Evolutionary conservation across 2,888 invertebrate species (phyloP), one percentile per base, ranked within the genome.

Genomic region (Rhagophthalmus giganteus): DNA sequence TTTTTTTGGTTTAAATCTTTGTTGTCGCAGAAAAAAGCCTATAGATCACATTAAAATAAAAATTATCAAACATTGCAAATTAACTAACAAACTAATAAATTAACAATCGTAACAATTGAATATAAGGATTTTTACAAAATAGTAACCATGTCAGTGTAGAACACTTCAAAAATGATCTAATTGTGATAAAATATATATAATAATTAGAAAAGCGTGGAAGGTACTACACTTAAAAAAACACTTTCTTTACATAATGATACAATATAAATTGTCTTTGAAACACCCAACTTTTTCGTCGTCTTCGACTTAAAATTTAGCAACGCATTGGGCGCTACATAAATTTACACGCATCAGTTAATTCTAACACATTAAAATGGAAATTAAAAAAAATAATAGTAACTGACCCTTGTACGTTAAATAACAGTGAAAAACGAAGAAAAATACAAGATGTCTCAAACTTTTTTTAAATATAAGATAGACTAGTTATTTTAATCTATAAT

Each of bases 401-500:
- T 7, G 20, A 20, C 3, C 7, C 3, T 20, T 5, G 7, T 5
- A 20, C 20, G 20, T 20, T 16, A 31, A 31, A 6, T 32, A 41
- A 7, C 15, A 20, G 9, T 9, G 13, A 1, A 12, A 31, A 4
- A 27, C 7, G n/a, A 27, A n/a, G 31, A 32, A 14, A 25, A 35
- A 39, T 37, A 39, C 20, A 31, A 15, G 50, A 41, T 46, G 49
- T 45, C 49, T 39, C 44, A 42, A 42, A 48, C n/a, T 30, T 28
- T 14, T 28, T 28, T 12, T 35, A 32, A 32, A 15, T 45, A 38
- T 39, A 28, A 27, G 26, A 51, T 12, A 34, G 58, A 63, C 66
- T 75, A 67, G 59, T 47, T 38, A 27, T 42, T 61, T 82, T 81
- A 94, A 86, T 95, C 94, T 78, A 94, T 89, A 76, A 94, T 88